Evolutionary conservation across 2,888 invertebrate genomes (phyloP).

Genomic region (Hyposoter didymator): DNA sequence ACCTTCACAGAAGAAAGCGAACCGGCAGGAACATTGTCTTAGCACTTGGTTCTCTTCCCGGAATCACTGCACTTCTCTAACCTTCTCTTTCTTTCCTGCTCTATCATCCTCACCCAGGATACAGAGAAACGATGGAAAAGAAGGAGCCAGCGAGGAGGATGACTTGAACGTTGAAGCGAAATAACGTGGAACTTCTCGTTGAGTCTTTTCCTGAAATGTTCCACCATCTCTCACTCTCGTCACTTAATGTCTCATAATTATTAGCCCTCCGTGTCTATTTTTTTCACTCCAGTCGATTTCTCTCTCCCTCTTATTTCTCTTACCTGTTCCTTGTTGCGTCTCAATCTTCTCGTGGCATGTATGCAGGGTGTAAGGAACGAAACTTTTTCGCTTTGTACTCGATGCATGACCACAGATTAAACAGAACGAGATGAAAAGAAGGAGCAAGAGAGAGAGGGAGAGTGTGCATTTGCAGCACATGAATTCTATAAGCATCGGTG

Average conservation of each 20-base stretch:
- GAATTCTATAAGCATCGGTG: conserved; percentile 36
- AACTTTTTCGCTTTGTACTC: conserved; percentile 22
- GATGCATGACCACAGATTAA: conserved; percentile 28
- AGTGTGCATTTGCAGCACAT: conserved; percentile 12
- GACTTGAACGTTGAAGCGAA: conserved; percentile 46
- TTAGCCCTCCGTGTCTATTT: conserved; percentile 79
- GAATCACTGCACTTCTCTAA: conserved; percentile 67
- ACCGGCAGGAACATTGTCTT: conserved; percentile 71
- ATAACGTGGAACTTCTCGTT: conserved; percentile 42
- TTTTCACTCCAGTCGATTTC: conserved; percentile 63
- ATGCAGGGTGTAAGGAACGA: conserved; percentile 27
- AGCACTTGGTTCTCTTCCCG: conserved; percentile 68
- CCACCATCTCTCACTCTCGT: conserved; percentile 78
- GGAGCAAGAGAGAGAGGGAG: conserved; percentile 4
- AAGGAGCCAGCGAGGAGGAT: conserved; percentile 50
- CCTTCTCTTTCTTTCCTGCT: conserved; percentile 49
- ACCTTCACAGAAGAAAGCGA: conserved; percentile 68
- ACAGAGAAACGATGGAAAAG: conserved; percentile 44
- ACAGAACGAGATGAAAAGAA: neutral
- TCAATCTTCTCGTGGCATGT: conserved; percentile 36
- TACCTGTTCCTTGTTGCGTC: conserved; percentile 41
- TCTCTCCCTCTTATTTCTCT: conserved; percentile 21
- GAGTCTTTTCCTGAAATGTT: conserved; percentile 72
- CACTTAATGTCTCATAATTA: conserved; percentile 84
- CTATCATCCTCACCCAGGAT: neutral